Evolutionary conservation across 2,797 vertebrate genomes (phyloP), one percentile per base, ranked within the genome.

Genomic region (Caiman crocodilus): DNA sequence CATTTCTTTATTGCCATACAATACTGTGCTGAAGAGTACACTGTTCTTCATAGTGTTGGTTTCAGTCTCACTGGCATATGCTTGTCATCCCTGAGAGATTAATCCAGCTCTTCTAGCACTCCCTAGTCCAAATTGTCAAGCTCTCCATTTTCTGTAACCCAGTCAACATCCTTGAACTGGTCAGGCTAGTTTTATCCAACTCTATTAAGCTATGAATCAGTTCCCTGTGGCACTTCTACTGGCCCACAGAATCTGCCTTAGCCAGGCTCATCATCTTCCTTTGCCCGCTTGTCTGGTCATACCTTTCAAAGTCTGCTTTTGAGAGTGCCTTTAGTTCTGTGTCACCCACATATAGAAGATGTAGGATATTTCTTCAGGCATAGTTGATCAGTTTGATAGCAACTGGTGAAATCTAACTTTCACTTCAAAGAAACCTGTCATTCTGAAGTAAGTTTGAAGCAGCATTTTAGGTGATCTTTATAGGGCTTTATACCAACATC

Each of bases 211-310:
- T 81, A 26, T 82, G 26, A 28, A 63, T 28, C n/a, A 78, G 20
- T 82, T 83, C 60, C 23, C 88, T 83, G n/a, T 87, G n/a, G 55
- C 26, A 74, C 59, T 21, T 61, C 79, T 81, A 71, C 57, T 84
- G 73, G 82, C 59, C 5, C 63, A 16, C 7, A 10, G 75, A 67
- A 81, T 56, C 58, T 80, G 21, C 90, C 56, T 83, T 92, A 69
- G 77, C 42, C 42, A 50, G 42, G 42, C 6, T 90, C n/a, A 50
- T 26, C 35, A 2, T 76, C 1, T 11, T 88, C 4, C 42, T 77
- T 9, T 12, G 5, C 5, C 4, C 55, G 2, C 61, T 93, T 84
- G 73, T 50, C 30, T 89, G 65, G 30, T 61, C 83, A 89, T 59
- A 61, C 21, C 82, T n/a, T 26, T 42, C 80, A 21, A 5, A 35